Percentiles rank a stretch among this genome's conserved stretches.
phyloP scores from a whole-genome alignment of 2,888 invertebrate genomes.

The Drosophila birchii region DNA sequence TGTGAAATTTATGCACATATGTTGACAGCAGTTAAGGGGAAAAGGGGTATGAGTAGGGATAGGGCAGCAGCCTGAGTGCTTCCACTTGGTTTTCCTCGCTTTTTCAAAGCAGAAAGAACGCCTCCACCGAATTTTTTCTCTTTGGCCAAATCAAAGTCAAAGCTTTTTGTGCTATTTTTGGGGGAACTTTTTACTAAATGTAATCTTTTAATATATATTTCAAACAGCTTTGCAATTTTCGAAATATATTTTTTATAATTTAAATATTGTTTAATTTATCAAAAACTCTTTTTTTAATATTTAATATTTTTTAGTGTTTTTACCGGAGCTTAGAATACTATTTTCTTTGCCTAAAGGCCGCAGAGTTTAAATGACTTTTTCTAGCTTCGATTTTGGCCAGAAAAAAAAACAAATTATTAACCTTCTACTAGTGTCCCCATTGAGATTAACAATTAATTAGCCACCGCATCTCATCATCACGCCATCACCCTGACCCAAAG shows the following conservation, averaged over 20 bases:
- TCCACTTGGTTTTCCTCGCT: conserved; percentile 1
- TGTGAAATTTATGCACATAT: conserved; percentile 81
- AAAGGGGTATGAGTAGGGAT: not conserved
- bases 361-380: not conserved
- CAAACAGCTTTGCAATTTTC: not conserved
- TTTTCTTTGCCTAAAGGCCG: not conserved
- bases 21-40: conserved; percentile 69
- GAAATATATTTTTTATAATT: not conserved
- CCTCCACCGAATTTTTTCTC: not conserved
- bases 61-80: conserved; percentile 12
- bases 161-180: accelerated
- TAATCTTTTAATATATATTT: not conserved
- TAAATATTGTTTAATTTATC: not conserved
- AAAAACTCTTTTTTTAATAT: not conserved
- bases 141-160: not conserved
- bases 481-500: conserved; percentile 59
- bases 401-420: conserved; percentile 2
- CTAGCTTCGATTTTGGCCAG: not conserved
- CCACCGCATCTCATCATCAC: not conserved
- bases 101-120: not conserved
- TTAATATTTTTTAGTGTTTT: not conserved
- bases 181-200: not conserved
- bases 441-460: conserved; percentile 10
- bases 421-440: not conserved
- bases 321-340: not conserved